Base-by-base conservation (phyloP, 1,140 invertebrate species). In the Apolygus lucorum region DNA sequence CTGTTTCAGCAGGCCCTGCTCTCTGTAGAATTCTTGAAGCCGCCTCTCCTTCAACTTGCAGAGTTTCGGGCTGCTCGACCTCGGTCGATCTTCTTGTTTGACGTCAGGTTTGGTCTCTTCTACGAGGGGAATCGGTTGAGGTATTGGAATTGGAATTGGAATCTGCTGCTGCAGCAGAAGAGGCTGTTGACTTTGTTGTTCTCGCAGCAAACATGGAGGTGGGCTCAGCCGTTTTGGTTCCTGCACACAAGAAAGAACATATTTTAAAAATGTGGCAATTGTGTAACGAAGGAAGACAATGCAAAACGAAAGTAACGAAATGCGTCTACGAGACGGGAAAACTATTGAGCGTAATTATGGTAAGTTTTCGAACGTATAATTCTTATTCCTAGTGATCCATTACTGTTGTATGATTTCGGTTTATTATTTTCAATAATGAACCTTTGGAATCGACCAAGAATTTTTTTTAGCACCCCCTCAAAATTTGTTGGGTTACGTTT, bases 11-110 rank as follows among this genome's bases (percentile, higher is more conserved):
- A 71, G 54, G n/a, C 21, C 28, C 27, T 73, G 73, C 25, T 74
- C 72, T 59, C 73, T 62, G 64, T 74, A 74, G 69, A 75, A 75
- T 26, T 75, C 74, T 49, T 72, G 63, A 21, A 75, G 65, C 14
- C 72, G 59, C 11, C 74, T 54, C 52, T 75, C 73, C 29, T 75
- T 75, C 17, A 75, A 63, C n/a, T 67, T 69, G 26, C 68, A 72
- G 4, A 74, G 62, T 49, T 68, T 26, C 21, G 26, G 25, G 63
- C 29, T 28, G 17, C 42, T 22, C 68, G 25, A 22, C 63, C 49
- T 62, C 26, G 17, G 21, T 21, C 28, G n/a, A 21, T 27, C 52
- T 28, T 68, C 49, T 11, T n/a, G 34, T 68, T 59, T 59, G 24
- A 68, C 34, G 22, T 54, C 67, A 1, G 24, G 68, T 49, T 59